Evolutionary conservation across 2,888 invertebrate genomes (phyloP), one percentile per base, ranked within the genome.

Genomic region (Eretmocerus hayati): DNA sequence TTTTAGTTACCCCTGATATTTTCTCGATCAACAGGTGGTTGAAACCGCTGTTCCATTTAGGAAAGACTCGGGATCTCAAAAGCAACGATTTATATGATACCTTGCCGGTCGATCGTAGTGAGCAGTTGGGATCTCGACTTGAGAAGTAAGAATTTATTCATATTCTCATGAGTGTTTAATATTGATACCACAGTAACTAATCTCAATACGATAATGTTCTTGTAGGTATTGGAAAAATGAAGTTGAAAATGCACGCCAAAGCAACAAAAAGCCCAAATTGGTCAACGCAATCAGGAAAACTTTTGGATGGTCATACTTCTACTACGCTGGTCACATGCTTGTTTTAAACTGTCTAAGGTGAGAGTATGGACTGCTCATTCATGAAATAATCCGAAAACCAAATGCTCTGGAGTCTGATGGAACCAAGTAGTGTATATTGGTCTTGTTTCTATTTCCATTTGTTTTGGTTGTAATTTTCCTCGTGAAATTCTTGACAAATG

Each of bases 61-160:
- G 85, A 35, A 80, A 75, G 59, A 75, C 76, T 56, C 72, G 78
- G 52, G 81, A 83, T 48, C 72, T 87, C 46, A 79, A 79, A 50
- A 63, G 79, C 16, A 79, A 82, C 57, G 83, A 87, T 62, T 67
- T 87, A 18, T 84, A 81, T 72, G 79, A 79, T 60, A 77, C 80
- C 9, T 72, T 82, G 15, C 71, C 75, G 3, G 70, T 71, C 16
- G 85, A 87, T 66, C 69, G 74, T 36, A 85, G 86, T 0, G 79
- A 81, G 51, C 66, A 71, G 13, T 72, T 87, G 13, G 84, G 84
- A 8, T 78, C 84, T 64, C 73, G 74, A 13, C 72, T 87, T 31
- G 83, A 83, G 67, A 74, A 74, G 74, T 81, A 60, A 58, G 44
- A 26, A 45, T 15, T 5, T 21, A n/a, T n/a, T n/a, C 5, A 31